These are phyloP conservation scores for Diachrysia chrysitis DNA, from an alignment of 2,888 invertebrate species.

Conservation along the genomic window DNA sequence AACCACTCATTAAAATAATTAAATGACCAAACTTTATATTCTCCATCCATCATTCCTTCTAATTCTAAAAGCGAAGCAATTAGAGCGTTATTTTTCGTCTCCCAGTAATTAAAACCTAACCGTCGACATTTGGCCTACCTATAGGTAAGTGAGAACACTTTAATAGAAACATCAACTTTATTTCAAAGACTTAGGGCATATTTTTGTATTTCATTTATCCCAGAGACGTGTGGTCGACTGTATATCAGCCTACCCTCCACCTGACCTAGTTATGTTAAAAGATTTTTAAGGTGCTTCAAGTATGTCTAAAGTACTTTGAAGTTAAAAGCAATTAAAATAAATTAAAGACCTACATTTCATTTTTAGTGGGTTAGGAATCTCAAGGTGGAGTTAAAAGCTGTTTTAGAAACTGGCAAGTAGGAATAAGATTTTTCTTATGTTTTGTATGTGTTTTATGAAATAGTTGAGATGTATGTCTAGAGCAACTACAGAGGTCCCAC, in stretches of 20 bases:
- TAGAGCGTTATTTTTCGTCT: conserved; percentile 25
- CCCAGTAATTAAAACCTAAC: conserved; percentile 27
- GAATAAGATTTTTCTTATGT: too few relatives aligned
- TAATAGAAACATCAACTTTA: background rate
- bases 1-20: conserved; percentile 29
- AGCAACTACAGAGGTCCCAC: too few relatives aligned
- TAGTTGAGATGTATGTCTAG: too few relatives aligned
- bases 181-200: background rate
- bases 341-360: conserved; percentile 7
- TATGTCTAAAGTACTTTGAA: conserved; percentile 16
- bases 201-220: conserved; percentile 18
- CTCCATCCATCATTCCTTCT: conserved; percentile 29
- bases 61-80: conserved; percentile 33
- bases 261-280: conserved; percentile 33
- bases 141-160: background rate
- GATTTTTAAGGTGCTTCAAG: conserved; percentile 12
- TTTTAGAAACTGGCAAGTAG: background rate
- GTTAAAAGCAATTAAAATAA: conserved; percentile 34
- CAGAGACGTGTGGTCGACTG: conserved; percentile 4
- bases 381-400: background rate
- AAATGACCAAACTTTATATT: conserved; percentile 22
- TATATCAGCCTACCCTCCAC: conserved; percentile 5
- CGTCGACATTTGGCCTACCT: background rate
- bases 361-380: background rate
- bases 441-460: too few relatives aligned